A percentile compares a stretch with the other conserved stretches of the same genome.
These are phyloP conservation scores for Drosophila koepferae DNA, from an alignment of 2,888 invertebrate species.

Conservation along the genomic window DNA sequence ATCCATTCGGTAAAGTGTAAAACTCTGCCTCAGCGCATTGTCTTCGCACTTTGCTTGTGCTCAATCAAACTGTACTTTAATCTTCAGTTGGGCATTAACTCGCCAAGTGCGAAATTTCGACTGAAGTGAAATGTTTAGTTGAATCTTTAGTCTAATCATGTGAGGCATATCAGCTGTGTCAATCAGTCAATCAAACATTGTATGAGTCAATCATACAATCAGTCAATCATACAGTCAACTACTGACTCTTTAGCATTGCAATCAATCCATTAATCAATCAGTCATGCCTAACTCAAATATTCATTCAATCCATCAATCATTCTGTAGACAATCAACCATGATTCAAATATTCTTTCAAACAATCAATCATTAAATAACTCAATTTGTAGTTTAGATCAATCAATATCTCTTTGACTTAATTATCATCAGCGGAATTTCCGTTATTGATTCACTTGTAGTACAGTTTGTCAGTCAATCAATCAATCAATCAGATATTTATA, in stretches of 20 bases:
- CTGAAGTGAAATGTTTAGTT: neutral
- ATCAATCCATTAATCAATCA: no score
- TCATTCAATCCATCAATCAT: no score
- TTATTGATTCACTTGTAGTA: neutral
- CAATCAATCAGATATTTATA: neutral
- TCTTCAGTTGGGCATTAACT: neutral
- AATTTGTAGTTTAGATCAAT: neutral
- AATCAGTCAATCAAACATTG: neutral
- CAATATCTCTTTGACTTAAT: no score
- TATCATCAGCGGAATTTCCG: neutral
- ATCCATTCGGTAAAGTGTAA: constrained; percentile 3
- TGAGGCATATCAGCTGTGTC: neutral
- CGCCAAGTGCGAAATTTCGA: neutral
- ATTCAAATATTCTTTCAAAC: neutral
- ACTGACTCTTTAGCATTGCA: no score
- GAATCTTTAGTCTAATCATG: neutral
- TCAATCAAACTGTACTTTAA: constrained; percentile 5
- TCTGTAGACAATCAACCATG: no score
- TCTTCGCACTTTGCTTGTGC: constrained; percentile 2
- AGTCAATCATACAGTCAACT: neutral
- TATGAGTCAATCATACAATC: neutral
- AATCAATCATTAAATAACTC: neutral
- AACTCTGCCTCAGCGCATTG: constrained; percentile 8
- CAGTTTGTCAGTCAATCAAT: neutral
- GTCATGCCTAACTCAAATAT: no score